Evolutionary conservation across 1,140 invertebrate species (phyloP), one percentile per base, ranked within the genome.

Genomic region (Drosophila asahinai): DNA sequence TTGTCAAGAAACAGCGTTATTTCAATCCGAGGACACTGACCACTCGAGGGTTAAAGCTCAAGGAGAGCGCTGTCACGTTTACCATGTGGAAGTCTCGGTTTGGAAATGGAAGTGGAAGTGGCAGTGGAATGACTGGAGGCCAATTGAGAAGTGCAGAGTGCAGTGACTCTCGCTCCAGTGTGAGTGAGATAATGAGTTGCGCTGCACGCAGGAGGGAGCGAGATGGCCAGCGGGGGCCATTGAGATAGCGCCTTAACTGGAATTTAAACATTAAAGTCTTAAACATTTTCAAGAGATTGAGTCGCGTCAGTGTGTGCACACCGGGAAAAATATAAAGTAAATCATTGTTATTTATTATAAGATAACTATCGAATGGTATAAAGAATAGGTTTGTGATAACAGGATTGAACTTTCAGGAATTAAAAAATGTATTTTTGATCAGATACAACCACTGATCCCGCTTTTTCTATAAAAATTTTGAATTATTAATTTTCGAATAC

Each of bases 91-190:
- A 49, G 70, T 15, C 19, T 57, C 5, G 77, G 81, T 80, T 83
- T 83, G 79, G 45, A 47, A 52, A 36, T 60, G 30, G 33, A 55
- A 38, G 33, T 62, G 45, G 19, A n/a, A 52, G 33, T 62, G 60
- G 11, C 48, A 27, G 47, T 51, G 60, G 47, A 40, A 40, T n/a
- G 45, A 49, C 61, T 65, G 36, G 60, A 15, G 54, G 43, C 55
- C 38, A 54, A 40, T 49, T 40, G 57, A 74, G 61, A 15, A 55
- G 36, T 43, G 74, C 80, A 77, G 78, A 81, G 79, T 81, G 80
- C 80, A 80, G 55, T 48, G 59, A 73, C 73, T 74, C 59, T 52
- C 7, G 49, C 27, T 38, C 15, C 25, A 52, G 55, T 65, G 38
- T 64, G 59, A 55, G 55, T 63, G 57, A 70, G 76, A 79, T 82